Base-by-base conservation (phyloP, 2,888 invertebrate species). In the Clepsis dumicolana region DNA sequence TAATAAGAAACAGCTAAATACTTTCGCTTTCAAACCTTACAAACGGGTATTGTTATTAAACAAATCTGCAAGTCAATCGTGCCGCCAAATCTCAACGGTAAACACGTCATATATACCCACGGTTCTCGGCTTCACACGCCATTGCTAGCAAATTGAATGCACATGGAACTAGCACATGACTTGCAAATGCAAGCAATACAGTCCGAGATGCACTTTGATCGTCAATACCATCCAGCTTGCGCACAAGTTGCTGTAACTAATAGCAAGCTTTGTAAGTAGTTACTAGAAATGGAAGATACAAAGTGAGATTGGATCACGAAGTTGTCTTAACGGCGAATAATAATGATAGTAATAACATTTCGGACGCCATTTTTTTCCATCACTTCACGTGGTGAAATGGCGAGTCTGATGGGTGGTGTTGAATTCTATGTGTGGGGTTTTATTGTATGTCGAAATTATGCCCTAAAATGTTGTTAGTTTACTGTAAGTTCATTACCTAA, bases 171-270 rank as follows among this genome's bases (percentile, higher is more conserved):
- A 52, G 59, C 57, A 68, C 66, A 70, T 73, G 70, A 72, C 72
- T 73, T 71, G 74, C 71, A 76, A 74, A 75, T 74, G 72, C 72
- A 74, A 71, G 73, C 74, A 72, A 74, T 72, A 65, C 70, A 69
- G 69, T 14, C 54, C 62, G 64, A 65, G 64, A 66, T 59, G 59
- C 70, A 72, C 71, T 73, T 72, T 71, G 73, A 74, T 74, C 73
- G 69, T 67, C 67, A 61, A 65, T 64, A 54, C 54, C 54, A 44
- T 54, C 25, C 64, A 18, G 21, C 50, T 63, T 14, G 63, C 41
- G 21, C 54, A 64, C 64, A 41, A 25, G 25, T 24, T 7, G 12
- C 10, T n/a, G 59, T 59, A 25, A 66, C 59, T 48, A 48, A 21
- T 48, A 48, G 21, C 12, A n/a, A 16, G 41, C 8, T 44, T 44